Conservation (phyloP, 2,113 vertebrate genomes). For the Anarhynchus alexandrinus region DNA sequence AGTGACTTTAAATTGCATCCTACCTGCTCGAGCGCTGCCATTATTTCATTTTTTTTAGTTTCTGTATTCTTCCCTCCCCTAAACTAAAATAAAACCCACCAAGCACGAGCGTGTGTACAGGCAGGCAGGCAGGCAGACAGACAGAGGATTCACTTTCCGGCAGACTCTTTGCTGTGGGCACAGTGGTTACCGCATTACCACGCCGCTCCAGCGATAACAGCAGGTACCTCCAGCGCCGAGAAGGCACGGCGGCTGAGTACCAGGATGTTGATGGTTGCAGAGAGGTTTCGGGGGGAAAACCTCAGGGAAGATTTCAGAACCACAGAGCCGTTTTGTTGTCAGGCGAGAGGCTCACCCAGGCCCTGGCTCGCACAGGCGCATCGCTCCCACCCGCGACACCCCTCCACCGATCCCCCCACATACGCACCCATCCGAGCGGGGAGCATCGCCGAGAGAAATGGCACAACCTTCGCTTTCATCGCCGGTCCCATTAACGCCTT, state of each 20-base stretch:
- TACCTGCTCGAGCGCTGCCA: background rate
- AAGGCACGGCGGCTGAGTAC: background rate
- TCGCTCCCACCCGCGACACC: background rate
- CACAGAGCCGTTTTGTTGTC: constrained; percentile 25
- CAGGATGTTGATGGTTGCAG: background rate
- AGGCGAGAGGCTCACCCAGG: background rate
- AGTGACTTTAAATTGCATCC: constrained; percentile 50
- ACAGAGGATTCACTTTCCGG: background rate
- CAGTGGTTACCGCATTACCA: constrained; percentile 39
- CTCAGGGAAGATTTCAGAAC: background rate
- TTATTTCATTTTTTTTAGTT: background rate
- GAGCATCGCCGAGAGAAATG: background rate
- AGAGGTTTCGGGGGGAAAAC: background rate
- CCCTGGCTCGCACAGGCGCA: background rate
- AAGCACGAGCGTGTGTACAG: background rate
- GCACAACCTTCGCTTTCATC: background rate
- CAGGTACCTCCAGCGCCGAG: constrained; percentile 17
- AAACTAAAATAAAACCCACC: background rate
- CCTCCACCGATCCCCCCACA: background rate
- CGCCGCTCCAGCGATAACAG: background rate
- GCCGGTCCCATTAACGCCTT: background rate
- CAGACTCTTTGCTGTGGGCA: constrained; percentile 18
- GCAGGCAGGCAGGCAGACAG: background rate
- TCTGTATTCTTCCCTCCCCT: background rate
- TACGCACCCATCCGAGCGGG: background rate